Evolutionary conservation across 2,113 vertebrate species (phyloP).

Genomic region (Neofelis nebulosa): DNA sequence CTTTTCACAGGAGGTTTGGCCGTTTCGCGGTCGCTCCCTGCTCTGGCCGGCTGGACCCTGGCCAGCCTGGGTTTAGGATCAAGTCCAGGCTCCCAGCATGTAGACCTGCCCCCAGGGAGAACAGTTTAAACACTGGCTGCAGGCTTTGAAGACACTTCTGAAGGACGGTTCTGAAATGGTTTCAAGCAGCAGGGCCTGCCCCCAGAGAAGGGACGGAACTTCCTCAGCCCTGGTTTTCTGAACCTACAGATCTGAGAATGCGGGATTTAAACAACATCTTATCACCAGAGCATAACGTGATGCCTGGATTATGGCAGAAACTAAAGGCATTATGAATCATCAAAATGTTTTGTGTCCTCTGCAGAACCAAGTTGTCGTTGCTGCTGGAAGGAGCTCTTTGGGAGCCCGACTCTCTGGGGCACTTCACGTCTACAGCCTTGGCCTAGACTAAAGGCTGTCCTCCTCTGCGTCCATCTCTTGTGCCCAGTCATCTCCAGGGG

Average conservation of each 20-base stretch:
- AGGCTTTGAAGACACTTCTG: neutral
- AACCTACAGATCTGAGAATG: neutral
- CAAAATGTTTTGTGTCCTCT: conserved; percentile 44
- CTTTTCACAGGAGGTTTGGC: neutral
- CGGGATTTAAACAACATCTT: fast-evolving
- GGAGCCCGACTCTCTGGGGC: conserved; percentile 85
- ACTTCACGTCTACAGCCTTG: conserved; percentile 84
- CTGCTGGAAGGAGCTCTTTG: conserved; percentile 85
- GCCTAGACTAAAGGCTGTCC: neutral
- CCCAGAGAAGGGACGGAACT: neutral
- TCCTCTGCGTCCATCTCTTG: neutral
- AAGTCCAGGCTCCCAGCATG: neutral
- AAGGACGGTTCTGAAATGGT: neutral
- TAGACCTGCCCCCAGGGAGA: neutral
- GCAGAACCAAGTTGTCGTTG: conserved; percentile 87
- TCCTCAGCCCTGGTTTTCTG: neutral
- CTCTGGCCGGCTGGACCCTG: neutral
- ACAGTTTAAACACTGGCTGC: neutral
- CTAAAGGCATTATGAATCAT: fast-evolving
- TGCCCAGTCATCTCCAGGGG: neutral
- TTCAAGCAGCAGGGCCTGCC: neutral
- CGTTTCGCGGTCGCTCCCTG: neutral
- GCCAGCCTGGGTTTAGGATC: neutral
- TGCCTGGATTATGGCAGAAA: neutral
- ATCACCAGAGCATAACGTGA: neutral